Evolutionary conservation across 2,888 invertebrate genomes (phyloP).

Genomic region (Sinohyriopsis cumingii): DNA sequence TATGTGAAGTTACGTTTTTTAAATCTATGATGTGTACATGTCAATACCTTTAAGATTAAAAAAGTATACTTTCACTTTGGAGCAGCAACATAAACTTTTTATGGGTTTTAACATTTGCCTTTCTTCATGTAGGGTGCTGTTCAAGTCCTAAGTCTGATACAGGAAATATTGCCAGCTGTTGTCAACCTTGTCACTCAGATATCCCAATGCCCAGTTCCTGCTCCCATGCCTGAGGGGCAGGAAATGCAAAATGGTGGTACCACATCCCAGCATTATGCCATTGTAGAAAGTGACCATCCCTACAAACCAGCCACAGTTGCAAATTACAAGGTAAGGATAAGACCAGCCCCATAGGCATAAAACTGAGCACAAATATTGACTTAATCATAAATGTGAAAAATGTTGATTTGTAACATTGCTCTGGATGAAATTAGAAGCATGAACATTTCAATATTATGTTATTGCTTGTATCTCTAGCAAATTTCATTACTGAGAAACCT

Average conservation of each 20-base stretch:
- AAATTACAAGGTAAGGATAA: conserved; percentile 80
- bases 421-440: too few relatives aligned
- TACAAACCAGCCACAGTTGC: conserved; percentile 83
- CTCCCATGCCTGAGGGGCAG: conserved; percentile 28
- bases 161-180: conserved; percentile 90
- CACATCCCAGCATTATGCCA: conserved; percentile 89
- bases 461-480: too few relatives aligned
- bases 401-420: too few relatives aligned
- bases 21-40: too few relatives aligned
- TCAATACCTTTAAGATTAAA: too few relatives aligned
- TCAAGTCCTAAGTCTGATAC: conserved; percentile 87
- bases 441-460: too few relatives aligned
- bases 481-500: too few relatives aligned
- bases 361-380: too few relatives aligned
- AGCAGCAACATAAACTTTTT: too few relatives aligned
- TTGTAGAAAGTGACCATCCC: conserved; percentile 97
- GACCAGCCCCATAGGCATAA: background rate
- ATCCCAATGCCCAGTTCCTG: conserved; percentile 69
- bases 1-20: too few relatives aligned
- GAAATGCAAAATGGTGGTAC: conserved; percentile 72
- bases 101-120: background rate
- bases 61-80: too few relatives aligned
- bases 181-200: conserved; percentile 84
- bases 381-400: too few relatives aligned
- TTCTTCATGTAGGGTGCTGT: conserved; percentile 75